Base-by-base conservation (phyloP, 2,888 invertebrate species). In the Drosophila paramelanica region DNA sequence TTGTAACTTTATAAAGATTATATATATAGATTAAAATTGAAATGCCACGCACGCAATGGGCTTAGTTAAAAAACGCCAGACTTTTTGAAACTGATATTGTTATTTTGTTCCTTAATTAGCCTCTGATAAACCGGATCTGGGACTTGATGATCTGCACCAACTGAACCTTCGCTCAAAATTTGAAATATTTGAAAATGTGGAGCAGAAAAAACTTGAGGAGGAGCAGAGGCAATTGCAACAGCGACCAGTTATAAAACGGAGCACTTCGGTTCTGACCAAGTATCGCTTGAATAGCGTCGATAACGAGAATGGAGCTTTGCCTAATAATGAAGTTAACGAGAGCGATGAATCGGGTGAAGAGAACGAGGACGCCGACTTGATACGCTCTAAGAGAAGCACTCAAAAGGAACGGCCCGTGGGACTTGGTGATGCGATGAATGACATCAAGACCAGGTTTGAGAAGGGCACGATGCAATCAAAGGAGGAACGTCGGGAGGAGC, bases 141-240 rank as follows among this genome's bases (percentile, higher is more conserved):
- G 97, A 1, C 93, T 97, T 11, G 96, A 96, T 79, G 97, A 97
- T 91, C 93, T 97, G 55, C 95, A 96, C 33, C 94, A 95, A 74
- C 93, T 97, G 75, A 97, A 97, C 92, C 96, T 97, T 11, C 96
- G 96, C 92, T 95, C 96, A 33, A 94, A 96, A 69, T 97, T 97
- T 93, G 95, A 97, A 92, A 95, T 97, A 78, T 97, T 97, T 92
- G 97, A 97, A 66, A 88, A 91, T 67, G 81, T 46, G 14, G 67
- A 56, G 1, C 43, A 93, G 93, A 45, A 94, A 94, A 75, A 91
- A 87, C 38, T 91, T 83, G 11, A 81, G 81, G 23, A 79, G 47
- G 52, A 57, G 4, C 50, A 53, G 20, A 6, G 49, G 42, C 46
- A 41, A 14, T 1, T 6, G 1, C 58, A 43, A 27, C 46, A 76